Percentiles rank a stretch among this genome's conserved stretches.
phyloP scores from a whole-genome alignment of 2,113 vertebrate genomes.

The Sorex araneus region DNA sequence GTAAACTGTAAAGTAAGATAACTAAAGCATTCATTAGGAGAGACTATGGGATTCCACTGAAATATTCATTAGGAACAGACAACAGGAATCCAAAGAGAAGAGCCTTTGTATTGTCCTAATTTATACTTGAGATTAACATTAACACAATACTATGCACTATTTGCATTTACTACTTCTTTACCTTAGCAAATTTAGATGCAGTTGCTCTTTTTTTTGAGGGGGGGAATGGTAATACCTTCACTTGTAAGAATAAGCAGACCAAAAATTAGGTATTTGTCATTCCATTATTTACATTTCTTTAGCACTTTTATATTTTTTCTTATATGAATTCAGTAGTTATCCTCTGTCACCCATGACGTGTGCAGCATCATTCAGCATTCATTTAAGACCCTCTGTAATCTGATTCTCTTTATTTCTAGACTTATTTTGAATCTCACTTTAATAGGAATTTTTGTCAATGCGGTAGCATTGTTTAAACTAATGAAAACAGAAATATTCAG shows the following conservation, averaged over 20 bases:
- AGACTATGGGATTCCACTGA: neutral
- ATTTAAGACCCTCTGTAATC: neutral
- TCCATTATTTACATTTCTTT: neutral
- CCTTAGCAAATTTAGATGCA: neutral
- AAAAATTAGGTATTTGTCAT: neutral
- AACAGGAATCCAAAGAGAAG: neutral
- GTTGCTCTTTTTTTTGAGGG: neutral
- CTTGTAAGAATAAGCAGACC: neutral
- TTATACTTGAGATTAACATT: no score
- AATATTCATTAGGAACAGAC: neutral
- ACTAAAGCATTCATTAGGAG: neutral
- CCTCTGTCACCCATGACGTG: neutral
- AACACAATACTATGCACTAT: neutral
- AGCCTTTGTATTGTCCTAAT: neutral
- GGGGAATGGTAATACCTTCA: neutral
- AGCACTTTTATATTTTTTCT: neutral
- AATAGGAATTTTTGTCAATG: neutral
- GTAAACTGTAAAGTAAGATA: neutral
- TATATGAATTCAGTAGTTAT: neutral
- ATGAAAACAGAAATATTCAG: neutral
- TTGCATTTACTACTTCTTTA: neutral
- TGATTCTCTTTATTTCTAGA: neutral
- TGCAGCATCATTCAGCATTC: neutral
- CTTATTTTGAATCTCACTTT: neutral
- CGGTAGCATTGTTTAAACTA: neutral